Evolutionary conservation across 1,140 invertebrate species (phyloP), one percentile per base, ranked within the genome.

Genomic region (Leptopilina clavipes): DNA sequence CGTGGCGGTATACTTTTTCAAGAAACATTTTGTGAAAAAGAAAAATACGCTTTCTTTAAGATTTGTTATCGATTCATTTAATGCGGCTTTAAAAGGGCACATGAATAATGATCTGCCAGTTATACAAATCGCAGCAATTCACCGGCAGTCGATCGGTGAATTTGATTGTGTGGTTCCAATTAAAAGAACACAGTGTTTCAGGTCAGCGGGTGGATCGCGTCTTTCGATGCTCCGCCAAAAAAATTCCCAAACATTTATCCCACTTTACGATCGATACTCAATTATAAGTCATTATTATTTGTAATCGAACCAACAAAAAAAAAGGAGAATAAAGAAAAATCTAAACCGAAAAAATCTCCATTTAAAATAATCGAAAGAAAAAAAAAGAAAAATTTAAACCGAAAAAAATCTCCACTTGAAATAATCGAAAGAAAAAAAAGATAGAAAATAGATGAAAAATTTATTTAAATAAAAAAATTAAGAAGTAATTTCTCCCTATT

Each of bases 51-150:
- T 74, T 72, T 65, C 76, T 78, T 82, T 79, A 78, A 70, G 76
- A 80, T 76, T 76, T 79, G 56, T 12, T 72, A 79, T 76, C 79
- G 81, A 83, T 78, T 74, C 78, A 72, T 81, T 79, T 79, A 76
- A 81, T 81, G 79, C 14, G 43, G 76, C 71, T 70, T 18, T 70
- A 18, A 71, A 40, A 81, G 78, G 77, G 77, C 74, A 79, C 81
- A 88, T 88, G 87, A 89, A 81, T 89, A 88, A 89, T 89, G 87
- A 87, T 87, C 87, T 84, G 84, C 83, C 86, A 87, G 83, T 86
- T 86, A 88, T 88, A 89, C 85, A 88, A 89, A 89, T 88, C 86
- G 86, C 81, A 77, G 80, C 85, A 84, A 88, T 88, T 87, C 87
- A 88, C 86, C 86, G 86, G 87, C 85, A 85, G 82, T 81, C 79